These are phyloP conservation scores for Oncorhynchus kisutch DNA, from an alignment of 2,113 vertebrate species.

Conservation along the genomic window DNA sequence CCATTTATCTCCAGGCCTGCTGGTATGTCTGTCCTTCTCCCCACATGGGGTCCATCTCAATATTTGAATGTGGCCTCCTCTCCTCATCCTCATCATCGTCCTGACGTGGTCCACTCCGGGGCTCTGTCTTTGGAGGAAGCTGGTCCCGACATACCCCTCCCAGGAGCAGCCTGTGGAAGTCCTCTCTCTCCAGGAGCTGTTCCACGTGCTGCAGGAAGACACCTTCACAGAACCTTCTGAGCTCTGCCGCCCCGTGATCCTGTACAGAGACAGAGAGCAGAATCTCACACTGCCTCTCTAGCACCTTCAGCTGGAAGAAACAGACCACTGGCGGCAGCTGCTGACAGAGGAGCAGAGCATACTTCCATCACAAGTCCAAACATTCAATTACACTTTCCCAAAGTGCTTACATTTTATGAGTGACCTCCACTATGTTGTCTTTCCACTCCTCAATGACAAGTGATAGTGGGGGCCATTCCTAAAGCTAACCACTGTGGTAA, in stretches of 20 bases:
- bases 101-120: background rate
- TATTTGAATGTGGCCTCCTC: too few relatives aligned
- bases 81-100: background rate
- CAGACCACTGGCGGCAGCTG: constrained; percentile 85
- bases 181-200: constrained; percentile 78
- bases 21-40: too few relatives aligned
- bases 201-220: constrained; percentile 92
- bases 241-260: constrained; percentile 79
- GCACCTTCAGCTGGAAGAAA: constrained; percentile 83
- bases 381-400: too few relatives aligned
- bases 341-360: background rate
- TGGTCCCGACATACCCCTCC: constrained; percentile 34
- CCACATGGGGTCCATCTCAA: too few relatives aligned
- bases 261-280: constrained; percentile 67
- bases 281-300: constrained; percentile 88
- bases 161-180: constrained; percentile 85
- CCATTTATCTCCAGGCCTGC: too few relatives aligned
- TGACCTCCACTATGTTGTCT: too few relatives aligned
- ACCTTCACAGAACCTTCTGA: constrained; percentile 81
- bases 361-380: too few relatives aligned
- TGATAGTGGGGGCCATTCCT: too few relatives aligned
- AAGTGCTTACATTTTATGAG: too few relatives aligned
- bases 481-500: too few relatives aligned
- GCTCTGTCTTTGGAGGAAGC: background rate
- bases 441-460: too few relatives aligned